phyloP scores from a whole-genome alignment of 2,113 vertebrate genomes.

The Brachyhypopomus gauderio region DNA sequence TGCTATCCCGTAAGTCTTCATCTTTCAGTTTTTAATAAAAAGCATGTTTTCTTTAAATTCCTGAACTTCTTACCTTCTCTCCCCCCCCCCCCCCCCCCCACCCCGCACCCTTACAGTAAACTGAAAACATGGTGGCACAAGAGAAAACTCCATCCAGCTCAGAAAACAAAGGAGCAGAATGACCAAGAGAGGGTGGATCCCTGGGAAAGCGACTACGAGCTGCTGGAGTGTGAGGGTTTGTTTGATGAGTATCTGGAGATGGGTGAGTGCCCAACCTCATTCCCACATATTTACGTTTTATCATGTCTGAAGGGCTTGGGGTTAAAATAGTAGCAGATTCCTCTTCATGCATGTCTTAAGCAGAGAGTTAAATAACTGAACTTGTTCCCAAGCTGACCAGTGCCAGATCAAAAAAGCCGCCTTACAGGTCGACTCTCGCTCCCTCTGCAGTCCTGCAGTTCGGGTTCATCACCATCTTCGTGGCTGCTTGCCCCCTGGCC shows the following conservation, averaged over 20 bases:
- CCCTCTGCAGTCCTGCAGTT: constrained; percentile 74
- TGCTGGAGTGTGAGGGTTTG: constrained; percentile 74
- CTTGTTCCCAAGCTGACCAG: not conserved
- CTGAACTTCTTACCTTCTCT: not conserved
- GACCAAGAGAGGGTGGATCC: not conserved
- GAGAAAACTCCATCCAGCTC: constrained; percentile 55
- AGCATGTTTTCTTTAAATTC: not conserved
- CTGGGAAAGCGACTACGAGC: constrained; percentile 77
- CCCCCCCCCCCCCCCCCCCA: not conserved
- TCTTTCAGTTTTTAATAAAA: not conserved
- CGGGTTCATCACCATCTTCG: constrained; percentile 81
- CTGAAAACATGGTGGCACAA: constrained; percentile 75
- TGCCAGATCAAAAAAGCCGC: too few species aligned
- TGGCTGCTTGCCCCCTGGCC: constrained; percentile 75
- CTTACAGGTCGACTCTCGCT: not conserved
- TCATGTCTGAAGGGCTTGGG: not conserved
- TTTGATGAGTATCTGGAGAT: constrained; percentile 82
- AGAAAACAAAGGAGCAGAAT: constrained; percentile 52
- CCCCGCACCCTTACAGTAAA: constrained; percentile 65
- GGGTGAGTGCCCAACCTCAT: constrained; percentile 60
- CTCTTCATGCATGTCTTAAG: not conserved
- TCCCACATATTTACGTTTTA: not conserved
- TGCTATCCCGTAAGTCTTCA: constrained; percentile 69
- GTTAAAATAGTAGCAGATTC: not conserved
- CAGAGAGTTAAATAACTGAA: not conserved